Base-by-base conservation (phyloP, 2,113 vertebrate genomes). In the Polyodon spathula region DNA sequence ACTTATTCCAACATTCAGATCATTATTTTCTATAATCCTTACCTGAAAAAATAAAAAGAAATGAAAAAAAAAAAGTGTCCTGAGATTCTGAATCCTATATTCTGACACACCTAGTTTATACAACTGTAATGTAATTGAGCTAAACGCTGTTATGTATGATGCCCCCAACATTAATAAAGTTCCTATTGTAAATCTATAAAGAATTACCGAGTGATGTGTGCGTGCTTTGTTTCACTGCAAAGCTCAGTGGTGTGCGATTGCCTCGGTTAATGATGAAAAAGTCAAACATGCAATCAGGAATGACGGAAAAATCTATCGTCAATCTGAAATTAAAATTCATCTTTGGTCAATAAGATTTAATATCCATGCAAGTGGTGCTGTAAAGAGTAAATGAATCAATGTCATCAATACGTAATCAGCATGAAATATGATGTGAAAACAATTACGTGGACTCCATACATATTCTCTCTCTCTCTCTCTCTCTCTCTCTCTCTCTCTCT, bases 301-400 rank as follows among this genome's bases (percentile, higher is more conserved):
- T 86, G 90, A 91, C 90, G 89, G 89, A 87, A 91, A 93, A 95
- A 93, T 91, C 90, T 87, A 95, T 93, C 83, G 88, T 83, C 87
- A 84, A 87, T 91, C 89, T 88, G 84, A 89, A 93, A 92, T 91
- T 92, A 90, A 92, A 95, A 94, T 90, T 89, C 88, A 92, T 92
- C 91, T 92, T 85, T 89, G 87, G 91, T 92, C 87, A 87, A 93
- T 90, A 88, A 89, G 89, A 93, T 93, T 94, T 92, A 91, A 92
- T 93, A 91, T 90, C 89, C 83, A 89, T 87, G 85, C 87, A 78
- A 88, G 88, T 89, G 84, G 82, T 62, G 87, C 90, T 84, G 88
- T 89, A 86, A 86, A 90, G 88, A 90, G 86, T 87, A 90, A 90
- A 89, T 86, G 85, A 92, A 92, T 90, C 87, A 86, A 91, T 90